These are phyloP conservation scores for Suillia variegata DNA, from an alignment of 2,888 invertebrate genomes.

Conservation along the genomic window DNA sequence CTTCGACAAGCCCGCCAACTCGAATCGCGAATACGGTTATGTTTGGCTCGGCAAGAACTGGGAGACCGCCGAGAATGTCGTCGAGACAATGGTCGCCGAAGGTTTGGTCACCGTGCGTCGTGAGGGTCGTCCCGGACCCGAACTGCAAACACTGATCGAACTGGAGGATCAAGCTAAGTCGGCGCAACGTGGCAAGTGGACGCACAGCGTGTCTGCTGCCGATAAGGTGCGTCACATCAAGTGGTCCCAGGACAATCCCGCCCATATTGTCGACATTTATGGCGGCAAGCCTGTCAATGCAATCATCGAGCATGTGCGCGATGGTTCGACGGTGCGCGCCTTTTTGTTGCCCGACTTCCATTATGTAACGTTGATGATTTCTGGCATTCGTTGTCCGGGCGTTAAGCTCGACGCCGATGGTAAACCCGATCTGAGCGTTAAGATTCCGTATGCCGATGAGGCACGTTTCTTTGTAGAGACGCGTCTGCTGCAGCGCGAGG, in stretches of 20 bases:
- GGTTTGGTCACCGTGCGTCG: slow-evolving; percentile 84
- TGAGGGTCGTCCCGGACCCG: slow-evolving; percentile 70
- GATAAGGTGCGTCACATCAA: slow-evolving; percentile 84
- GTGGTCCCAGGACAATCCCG: slow-evolving; percentile 87
- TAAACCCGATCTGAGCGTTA: slow-evolving; percentile 70
- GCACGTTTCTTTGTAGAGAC: slow-evolving; percentile 94
- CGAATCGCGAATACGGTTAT: slow-evolving; percentile 85
- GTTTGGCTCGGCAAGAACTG: slow-evolving; percentile 85
- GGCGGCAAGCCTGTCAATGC: slow-evolving; percentile 88
- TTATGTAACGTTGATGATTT: slow-evolving; percentile 92
- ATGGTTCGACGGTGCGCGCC: slow-evolving; percentile 93
- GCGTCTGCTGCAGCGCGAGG: slow-evolving; percentile 86
- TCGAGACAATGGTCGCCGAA: slow-evolving; percentile 85
- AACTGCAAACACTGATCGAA: slow-evolving; percentile 75
- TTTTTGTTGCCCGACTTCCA: slow-evolving; percentile 89
- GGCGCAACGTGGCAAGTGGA: slow-evolving; percentile 86
- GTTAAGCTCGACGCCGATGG: slow-evolving; percentile 79
- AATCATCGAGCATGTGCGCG: slow-evolving; percentile 95
- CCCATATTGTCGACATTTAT: slow-evolving; percentile 81
- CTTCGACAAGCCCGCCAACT: slow-evolving; percentile 81
- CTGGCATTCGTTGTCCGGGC: slow-evolving; percentile 87
- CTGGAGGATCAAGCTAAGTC: slow-evolving; percentile 89
- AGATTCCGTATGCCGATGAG: slow-evolving; percentile 81
- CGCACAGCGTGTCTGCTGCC: slow-evolving; percentile 60
- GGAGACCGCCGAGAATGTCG: slow-evolving; percentile 81